phyloP scores from a whole-genome alignment of 2,888 invertebrate species.

The Melanargia galathea region DNA sequence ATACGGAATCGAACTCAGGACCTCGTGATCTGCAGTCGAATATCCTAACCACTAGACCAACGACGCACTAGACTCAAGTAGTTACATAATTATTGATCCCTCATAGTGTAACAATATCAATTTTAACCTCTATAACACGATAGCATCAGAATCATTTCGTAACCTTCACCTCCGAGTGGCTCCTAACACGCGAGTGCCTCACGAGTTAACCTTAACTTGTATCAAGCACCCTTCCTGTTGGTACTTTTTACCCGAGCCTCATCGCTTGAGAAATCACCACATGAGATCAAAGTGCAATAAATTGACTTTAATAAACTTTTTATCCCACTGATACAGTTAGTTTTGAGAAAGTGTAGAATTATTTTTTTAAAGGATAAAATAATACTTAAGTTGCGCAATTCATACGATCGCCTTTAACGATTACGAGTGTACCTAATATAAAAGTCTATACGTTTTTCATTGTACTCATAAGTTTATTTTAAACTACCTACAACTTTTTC shows the following conservation, averaged over 20 bases:
- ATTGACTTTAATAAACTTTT: conserved; percentile 14
- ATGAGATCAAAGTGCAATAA: background rate
- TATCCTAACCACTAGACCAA: too few species aligned
- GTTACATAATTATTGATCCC: conserved; percentile 7
- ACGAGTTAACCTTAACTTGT: conserved; percentile 46
- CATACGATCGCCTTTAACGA: too few species aligned
- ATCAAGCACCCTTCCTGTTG: conserved; percentile 37
- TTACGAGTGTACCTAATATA: too few species aligned
- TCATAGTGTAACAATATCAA: conserved; percentile 35
- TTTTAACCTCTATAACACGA: conserved; percentile 48
- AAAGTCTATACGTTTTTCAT: too few species aligned
- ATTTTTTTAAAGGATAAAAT: too few species aligned
- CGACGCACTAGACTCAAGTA: background rate
- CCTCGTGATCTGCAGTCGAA: too few species aligned
- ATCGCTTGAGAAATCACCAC: conserved; percentile 16
- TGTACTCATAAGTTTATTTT: too few species aligned
- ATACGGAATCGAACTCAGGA: too few species aligned
- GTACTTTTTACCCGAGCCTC: conserved; percentile 15
- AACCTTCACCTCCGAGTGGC: conserved; percentile 49
- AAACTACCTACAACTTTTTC: background rate
- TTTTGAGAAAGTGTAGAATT: background rate
- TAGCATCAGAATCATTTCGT: conserved; percentile 50
- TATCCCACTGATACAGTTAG: background rate
- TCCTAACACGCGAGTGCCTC: conserved; percentile 59
- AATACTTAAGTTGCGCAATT: too few species aligned